These are phyloP conservation scores for Blera fallax DNA, from an alignment of 2,888 invertebrate genomes.

Conservation along the genomic window DNA sequence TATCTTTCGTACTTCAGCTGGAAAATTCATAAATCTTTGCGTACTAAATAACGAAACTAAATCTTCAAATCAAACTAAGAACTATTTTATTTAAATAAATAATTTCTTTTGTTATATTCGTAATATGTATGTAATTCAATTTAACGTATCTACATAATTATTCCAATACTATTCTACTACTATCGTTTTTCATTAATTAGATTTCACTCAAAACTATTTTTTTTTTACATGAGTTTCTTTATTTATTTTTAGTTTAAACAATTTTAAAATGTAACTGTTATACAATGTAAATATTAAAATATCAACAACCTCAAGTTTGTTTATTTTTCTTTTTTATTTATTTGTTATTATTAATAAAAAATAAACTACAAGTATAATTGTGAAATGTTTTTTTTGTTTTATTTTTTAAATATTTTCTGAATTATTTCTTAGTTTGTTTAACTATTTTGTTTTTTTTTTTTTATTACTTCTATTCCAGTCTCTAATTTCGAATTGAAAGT, in stretches of 20 bases:
- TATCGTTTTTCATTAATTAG: conserved; percentile 30
- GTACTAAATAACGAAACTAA: neutral
- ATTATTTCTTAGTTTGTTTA: conserved; percentile 11
- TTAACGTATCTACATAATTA: conserved; percentile 59
- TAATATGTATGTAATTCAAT: conserved; percentile 53
- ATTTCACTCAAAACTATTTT: conserved; percentile 39
- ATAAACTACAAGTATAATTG: conserved; percentile 47
- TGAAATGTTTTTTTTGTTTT: conserved; percentile 40
- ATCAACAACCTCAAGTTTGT: conserved; percentile 70
- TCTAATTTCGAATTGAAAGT: conserved; percentile 66
- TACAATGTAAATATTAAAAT: conserved; percentile 64
- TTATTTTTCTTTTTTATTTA: conserved; percentile 25
- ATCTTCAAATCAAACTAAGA: neutral
- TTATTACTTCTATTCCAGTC: conserved; percentile 64
- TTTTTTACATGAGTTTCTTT: conserved; percentile 16
- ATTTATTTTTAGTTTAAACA: conserved; percentile 7
- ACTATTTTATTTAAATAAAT: conserved; percentile 33
- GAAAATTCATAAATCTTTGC: too few species aligned
- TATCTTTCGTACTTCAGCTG: too few species aligned
- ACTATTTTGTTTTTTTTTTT: neutral
- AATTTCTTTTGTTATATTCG: conserved; percentile 9
- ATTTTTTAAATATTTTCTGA: neutral
- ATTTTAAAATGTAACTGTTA: conserved; percentile 53
- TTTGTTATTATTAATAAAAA: conserved; percentile 24
- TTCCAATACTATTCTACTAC: conserved; percentile 52